These are phyloP conservation scores for Argyrosomus japonicus DNA, from an alignment of 2,113 vertebrate genomes.

Conservation along the genomic window DNA sequence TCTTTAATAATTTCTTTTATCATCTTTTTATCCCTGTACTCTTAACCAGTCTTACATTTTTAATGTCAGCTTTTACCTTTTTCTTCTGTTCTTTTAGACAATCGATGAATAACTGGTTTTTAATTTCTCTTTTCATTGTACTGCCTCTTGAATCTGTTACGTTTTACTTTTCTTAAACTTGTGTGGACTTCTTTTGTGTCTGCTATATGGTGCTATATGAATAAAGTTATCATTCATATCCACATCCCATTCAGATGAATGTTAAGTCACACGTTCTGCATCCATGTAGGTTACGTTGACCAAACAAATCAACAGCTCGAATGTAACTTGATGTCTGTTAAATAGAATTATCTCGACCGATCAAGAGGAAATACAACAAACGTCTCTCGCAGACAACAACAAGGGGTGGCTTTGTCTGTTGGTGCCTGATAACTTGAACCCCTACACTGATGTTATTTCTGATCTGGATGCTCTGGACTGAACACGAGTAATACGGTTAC, in stretches of 20 bases:
- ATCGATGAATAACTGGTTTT: too few species aligned
- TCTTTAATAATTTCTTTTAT: too few species aligned
- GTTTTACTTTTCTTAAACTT: too few species aligned
- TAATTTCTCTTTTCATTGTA: too few species aligned
- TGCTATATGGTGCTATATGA: too few species aligned
- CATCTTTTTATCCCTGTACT: too few species aligned
- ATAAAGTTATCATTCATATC: neutral
- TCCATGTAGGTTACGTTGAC: neutral
- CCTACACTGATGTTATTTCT: constrained; percentile 34
- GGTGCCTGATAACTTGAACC: neutral
- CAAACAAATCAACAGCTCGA: neutral
- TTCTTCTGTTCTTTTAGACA: too few species aligned
- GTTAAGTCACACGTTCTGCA: neutral
- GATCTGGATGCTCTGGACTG: constrained; percentile 9
- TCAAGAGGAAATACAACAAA: constrained; percentile 14
- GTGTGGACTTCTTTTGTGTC: too few species aligned
- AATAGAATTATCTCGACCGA: constrained; percentile 25
- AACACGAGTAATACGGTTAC: constrained; percentile 24
- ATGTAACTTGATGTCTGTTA: constrained; percentile 9
- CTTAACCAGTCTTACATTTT: too few species aligned
- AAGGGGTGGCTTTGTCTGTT: constrained; percentile 41
- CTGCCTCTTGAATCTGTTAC: too few species aligned
- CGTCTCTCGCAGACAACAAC: constrained; percentile 27
- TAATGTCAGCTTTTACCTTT: too few species aligned
- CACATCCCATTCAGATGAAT: neutral